These are phyloP conservation scores for Nymphalis polychloros DNA, from an alignment of 2,888 invertebrate genomes.

Conservation along the genomic window DNA sequence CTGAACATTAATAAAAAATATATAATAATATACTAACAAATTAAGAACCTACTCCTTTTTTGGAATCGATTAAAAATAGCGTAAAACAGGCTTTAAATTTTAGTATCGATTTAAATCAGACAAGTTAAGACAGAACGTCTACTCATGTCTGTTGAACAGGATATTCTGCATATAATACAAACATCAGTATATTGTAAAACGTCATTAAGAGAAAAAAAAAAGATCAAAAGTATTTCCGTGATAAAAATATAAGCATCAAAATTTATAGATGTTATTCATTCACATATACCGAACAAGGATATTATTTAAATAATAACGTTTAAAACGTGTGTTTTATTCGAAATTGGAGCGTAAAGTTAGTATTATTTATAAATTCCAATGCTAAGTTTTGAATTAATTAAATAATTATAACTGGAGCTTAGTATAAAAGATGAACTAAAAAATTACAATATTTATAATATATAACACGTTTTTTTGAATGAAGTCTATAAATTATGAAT, in stretches of 20 bases:
- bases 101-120: too few relatives aligned
- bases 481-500: conserved; percentile 14
- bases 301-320: conserved; percentile 30
- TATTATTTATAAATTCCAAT: conserved; percentile 21
- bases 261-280: conserved; percentile 39
- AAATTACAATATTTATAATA: conserved; percentile 8
- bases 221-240: conserved; percentile 36
- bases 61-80: too few relatives aligned
- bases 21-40: too few relatives aligned
- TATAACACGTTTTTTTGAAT: conserved; percentile 17
- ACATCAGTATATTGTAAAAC: conserved; percentile 7
- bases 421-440: conserved; percentile 16
- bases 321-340: conserved; percentile 18
- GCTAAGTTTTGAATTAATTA: conserved; percentile 18
- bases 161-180: conserved; percentile 10
- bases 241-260: conserved; percentile 29
- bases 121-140: background rate
- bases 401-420: conserved; percentile 6
- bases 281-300: conserved; percentile 33
- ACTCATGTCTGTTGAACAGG: conserved; percentile 12
- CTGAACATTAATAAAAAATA: too few relatives aligned
- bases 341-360: conserved; percentile 24
- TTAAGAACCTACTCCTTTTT: too few relatives aligned
- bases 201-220: conserved; percentile 15
- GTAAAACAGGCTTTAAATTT: too few relatives aligned